These are phyloP conservation scores for Hydrozoanthus tunicans DNA, from an alignment of 64 coral and sea anemone genomes.

Conservation along the genomic window DNA sequence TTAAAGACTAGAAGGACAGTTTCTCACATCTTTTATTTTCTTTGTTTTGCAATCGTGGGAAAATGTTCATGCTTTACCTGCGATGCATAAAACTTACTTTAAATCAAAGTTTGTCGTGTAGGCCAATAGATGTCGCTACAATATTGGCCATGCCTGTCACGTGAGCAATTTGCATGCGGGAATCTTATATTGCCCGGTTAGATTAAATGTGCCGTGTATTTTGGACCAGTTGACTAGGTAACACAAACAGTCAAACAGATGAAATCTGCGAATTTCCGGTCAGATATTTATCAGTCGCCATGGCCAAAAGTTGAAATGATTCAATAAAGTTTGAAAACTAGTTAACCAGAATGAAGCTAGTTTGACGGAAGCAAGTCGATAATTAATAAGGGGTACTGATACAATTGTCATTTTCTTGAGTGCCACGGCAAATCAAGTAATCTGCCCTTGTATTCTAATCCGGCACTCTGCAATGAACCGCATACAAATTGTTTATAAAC, in stretches of 20 bases:
- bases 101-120: neutral
- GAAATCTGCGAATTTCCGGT: neutral
- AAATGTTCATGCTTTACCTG: slow-evolving; percentile 4
- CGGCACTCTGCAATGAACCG: no score
- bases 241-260: neutral
- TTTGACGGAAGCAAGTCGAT: no score
- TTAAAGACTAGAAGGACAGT: neutral
- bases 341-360: no score
- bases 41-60: slow-evolving; percentile 13
- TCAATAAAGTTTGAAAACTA: neutral
- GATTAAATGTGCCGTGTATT: neutral
- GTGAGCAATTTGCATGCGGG: no score
- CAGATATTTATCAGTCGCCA: neutral
- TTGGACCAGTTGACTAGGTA: neutral
- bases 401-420: no score
- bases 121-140: neutral
- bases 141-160: neutral
- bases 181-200: no score
- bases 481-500: no score
- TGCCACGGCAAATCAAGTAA: no score
- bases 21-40: neutral
- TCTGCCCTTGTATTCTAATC: no score
- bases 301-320: no score
- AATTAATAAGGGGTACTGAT: no score
- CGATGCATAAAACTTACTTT: neutral